Evolutionary conservation across 2,888 invertebrate species (phyloP).

Genomic region (Acrocera orbiculus): DNA sequence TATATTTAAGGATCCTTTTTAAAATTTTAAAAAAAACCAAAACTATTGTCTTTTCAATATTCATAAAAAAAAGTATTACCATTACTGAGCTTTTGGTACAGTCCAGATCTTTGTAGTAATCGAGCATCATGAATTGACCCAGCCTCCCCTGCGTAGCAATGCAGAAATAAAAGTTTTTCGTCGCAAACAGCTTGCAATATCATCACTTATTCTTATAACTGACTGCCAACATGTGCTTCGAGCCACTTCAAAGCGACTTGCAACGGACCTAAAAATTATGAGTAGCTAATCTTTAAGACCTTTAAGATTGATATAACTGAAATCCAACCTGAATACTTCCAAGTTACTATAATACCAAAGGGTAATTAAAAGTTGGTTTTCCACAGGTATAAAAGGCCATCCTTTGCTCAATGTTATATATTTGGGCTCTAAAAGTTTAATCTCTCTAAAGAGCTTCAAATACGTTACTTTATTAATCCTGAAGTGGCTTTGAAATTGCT

Average conservation of each 20-base stretch:
- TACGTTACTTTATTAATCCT: too few species aligned
- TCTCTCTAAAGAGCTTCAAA: too few species aligned
- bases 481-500: too few species aligned
- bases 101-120: slow-evolving; percentile 3
- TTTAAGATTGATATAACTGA: too few species aligned
- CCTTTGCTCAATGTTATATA: too few species aligned
- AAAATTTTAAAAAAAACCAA: background rate
- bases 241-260: background rate
- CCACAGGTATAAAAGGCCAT: too few species aligned
- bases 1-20: background rate
- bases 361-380: too few species aligned
- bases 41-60: too few species aligned
- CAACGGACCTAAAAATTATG: background rate
- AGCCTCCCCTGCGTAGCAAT: slow-evolving; percentile 6
- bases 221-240: background rate
- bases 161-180: slow-evolving; percentile 3
- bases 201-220: background rate
- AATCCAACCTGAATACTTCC: too few species aligned
- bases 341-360: too few species aligned
- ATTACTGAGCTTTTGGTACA: background rate
- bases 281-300: too few species aligned
- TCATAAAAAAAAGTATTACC: background rate
- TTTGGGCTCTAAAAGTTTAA: too few species aligned
- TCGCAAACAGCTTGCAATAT: slow-evolving; percentile 1
- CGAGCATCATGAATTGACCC: slow-evolving; percentile 6